phyloP scores from a whole-genome alignment of 1,140 invertebrate genomes.

The Drosophila seguyi region DNA sequence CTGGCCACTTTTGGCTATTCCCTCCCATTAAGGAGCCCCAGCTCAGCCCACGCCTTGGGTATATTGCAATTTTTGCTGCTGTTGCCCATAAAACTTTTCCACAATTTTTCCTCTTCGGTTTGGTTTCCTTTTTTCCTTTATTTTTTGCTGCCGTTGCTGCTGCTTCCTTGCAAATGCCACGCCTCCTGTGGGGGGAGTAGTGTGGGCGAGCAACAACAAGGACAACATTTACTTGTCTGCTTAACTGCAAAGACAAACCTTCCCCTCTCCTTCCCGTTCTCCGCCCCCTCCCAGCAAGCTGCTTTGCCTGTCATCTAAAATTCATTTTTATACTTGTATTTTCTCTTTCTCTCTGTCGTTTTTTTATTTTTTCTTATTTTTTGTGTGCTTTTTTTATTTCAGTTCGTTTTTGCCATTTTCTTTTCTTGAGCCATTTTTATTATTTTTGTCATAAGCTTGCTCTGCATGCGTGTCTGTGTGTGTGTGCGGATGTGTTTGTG shows the following conservation, averaged over 20 bases:
- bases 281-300: constrained; percentile 33
- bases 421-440: constrained; percentile 82
- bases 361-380: constrained; percentile 44
- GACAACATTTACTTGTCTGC: constrained; percentile 82
- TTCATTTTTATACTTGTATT: constrained; percentile 83
- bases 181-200: constrained; percentile 22
- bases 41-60: constrained; percentile 44
- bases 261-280: not conserved
- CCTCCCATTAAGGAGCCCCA: not conserved
- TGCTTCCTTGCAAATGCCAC: constrained; percentile 39
- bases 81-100: constrained; percentile 81
- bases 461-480: constrained; percentile 26
- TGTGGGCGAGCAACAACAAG: constrained; percentile 67
- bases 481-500: constrained; percentile 43
- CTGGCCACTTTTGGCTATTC: constrained; percentile 12
- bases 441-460: constrained; percentile 78
- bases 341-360: constrained; percentile 41
- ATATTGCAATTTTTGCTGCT: constrained; percentile 82
- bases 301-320: constrained; percentile 83
- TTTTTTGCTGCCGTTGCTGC: constrained; percentile 21
- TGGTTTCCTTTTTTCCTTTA: constrained; percentile 47
- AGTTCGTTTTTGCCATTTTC: constrained; percentile 67
- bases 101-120: constrained; percentile 67
- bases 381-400: constrained; percentile 54
- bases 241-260: constrained; percentile 82